Conservation (phyloP, 2,888 invertebrate species). For the Temnothorax ravouxi region DNA sequence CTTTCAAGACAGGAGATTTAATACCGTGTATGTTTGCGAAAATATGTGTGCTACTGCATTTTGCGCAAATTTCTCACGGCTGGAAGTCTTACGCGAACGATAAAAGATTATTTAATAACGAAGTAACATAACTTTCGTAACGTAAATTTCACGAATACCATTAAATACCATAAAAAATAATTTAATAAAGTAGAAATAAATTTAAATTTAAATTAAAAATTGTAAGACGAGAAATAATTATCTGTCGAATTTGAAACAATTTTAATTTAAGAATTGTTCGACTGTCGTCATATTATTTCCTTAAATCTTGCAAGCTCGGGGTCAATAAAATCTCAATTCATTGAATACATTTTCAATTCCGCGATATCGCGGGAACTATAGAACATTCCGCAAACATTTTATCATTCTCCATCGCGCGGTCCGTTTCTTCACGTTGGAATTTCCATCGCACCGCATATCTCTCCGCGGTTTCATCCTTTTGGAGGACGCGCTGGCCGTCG, state of each 20-base stretch:
- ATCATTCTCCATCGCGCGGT: slow-evolving; percentile 22
- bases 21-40: slow-evolving; percentile 9
- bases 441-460: slow-evolving; percentile 40
- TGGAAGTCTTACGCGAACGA: background rate
- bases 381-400: slow-evolving; percentile 3
- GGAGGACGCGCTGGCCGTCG: background rate
- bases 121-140: background rate
- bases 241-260: background rate
- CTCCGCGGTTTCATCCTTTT: slow-evolving; percentile 34
- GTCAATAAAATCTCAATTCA: background rate
- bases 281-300: background rate
- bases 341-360: background rate
- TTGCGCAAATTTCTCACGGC: slow-evolving; percentile 7
- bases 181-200: background rate
- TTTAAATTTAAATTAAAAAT: background rate
- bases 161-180: background rate
- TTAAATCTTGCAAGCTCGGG: background rate
- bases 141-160: background rate
- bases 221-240: too few relatives aligned
- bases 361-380: background rate
- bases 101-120: slow-evolving; percentile 11
- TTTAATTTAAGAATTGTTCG: background rate
- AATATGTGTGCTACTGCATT: slow-evolving; percentile 20
- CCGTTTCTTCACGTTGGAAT: slow-evolving; percentile 3
- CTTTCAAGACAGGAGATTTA: slow-evolving; percentile 37